Conservation (phyloP, 2,113 vertebrate species). For the Limanda limanda region DNA sequence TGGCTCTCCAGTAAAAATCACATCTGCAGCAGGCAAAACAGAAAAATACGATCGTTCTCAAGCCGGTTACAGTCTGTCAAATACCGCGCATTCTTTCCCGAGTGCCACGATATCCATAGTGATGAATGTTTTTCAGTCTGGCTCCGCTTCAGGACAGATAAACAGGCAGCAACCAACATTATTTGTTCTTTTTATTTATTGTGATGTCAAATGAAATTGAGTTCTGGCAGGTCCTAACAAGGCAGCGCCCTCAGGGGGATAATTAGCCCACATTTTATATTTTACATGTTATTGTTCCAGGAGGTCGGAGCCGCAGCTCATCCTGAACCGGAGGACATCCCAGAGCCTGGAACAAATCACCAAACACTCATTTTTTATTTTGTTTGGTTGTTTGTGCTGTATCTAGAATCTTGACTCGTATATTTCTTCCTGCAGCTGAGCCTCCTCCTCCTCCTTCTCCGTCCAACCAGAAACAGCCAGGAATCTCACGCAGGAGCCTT, state of each 20-base stretch:
- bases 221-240: neutral
- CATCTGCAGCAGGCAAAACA: neutral
- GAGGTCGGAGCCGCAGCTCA: slow-evolving; percentile 31
- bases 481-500: slow-evolving; percentile 23
- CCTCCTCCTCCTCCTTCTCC: neutral
- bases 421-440: neutral
- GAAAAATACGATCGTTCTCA: slow-evolving; percentile 11
- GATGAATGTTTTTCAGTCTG: slow-evolving; percentile 55
- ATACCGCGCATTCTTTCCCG: neutral
- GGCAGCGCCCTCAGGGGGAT: neutral
- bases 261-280: neutral
- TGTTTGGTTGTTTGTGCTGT: slow-evolving; percentile 30
- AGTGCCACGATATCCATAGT: slow-evolving; percentile 22
- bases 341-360: slow-evolving; percentile 28
- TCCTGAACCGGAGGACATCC: slow-evolving; percentile 14
- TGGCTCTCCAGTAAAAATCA: slow-evolving; percentile 41
- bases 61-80: slow-evolving; percentile 30
- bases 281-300: slow-evolving; percentile 23
- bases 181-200: slow-evolving; percentile 22
- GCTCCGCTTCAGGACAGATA: slow-evolving; percentile 25
- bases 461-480: neutral
- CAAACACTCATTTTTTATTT: neutral
- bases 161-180: slow-evolving; percentile 20
- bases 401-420: no score
- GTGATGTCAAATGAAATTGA: slow-evolving; percentile 17